phyloP scores from a whole-genome alignment of 2,113 vertebrate species.

The Mus pahari region DNA sequence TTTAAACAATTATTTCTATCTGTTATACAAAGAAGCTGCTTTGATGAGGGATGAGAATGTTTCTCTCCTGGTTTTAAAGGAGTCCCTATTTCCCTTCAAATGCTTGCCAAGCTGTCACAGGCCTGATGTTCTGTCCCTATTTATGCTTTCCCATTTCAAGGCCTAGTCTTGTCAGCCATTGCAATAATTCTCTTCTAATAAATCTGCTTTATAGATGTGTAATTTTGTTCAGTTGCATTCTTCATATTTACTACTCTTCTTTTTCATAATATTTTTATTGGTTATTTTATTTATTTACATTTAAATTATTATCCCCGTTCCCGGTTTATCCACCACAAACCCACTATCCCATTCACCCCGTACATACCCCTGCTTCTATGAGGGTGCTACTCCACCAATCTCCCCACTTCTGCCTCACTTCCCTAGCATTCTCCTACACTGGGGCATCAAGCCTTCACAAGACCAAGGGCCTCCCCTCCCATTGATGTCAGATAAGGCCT shows the following conservation, averaged over 20 bases:
- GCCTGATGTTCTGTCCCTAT: neutral
- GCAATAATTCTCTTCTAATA: neutral
- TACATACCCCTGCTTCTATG: no score
- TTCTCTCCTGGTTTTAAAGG: neutral
- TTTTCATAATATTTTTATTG: neutral
- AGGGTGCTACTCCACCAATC: no score
- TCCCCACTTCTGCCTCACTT: no score
- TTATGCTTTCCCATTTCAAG: neutral
- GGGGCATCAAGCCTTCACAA: no score
- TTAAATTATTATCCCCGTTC: no score
- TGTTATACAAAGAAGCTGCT: neutral
- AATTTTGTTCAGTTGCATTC: neutral
- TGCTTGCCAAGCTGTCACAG: neutral
- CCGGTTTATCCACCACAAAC: no score
- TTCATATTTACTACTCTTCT: neutral
- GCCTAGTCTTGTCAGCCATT: neutral
- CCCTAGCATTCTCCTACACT: no score
- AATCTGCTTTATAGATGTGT: neutral
- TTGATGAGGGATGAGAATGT: neutral
- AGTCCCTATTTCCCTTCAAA: neutral
- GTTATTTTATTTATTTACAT: no score
- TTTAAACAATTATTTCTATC: neutral
- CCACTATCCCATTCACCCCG: no score
- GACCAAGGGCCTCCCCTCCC: no score
- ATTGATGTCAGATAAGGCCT: no score